Percentiles rank a stretch among this genome's conserved stretches.
These are phyloP conservation scores for Ochlodes sylvanus DNA, from an alignment of 2,888 invertebrate species.

Conservation along the genomic window DNA sequence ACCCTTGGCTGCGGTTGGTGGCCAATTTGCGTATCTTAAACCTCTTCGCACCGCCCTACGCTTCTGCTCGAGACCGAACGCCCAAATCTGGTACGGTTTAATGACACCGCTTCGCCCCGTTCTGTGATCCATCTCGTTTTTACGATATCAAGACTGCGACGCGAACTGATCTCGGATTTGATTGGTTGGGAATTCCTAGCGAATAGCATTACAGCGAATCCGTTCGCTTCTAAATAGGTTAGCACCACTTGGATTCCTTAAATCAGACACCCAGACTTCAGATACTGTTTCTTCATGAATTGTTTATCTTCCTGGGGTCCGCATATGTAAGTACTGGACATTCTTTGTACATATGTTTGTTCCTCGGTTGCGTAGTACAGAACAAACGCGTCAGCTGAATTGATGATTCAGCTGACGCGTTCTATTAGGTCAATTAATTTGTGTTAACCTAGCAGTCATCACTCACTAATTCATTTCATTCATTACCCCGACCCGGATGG, in stretches of 20 bases:
- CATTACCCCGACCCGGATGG: too few relatives aligned
- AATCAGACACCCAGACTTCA: slow-evolving; percentile 6
- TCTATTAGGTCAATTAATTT: too few relatives aligned
- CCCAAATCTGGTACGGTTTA: slow-evolving; percentile 53
- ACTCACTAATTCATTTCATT: too few relatives aligned
- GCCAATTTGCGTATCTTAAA: too few relatives aligned
- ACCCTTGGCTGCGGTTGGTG: too few relatives aligned
- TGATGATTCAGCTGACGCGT: too few relatives aligned
- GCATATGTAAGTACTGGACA: too few relatives aligned
- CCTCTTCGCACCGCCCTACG: neutral
- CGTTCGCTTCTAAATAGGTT: slow-evolving; percentile 6
- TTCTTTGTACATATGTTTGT: too few relatives aligned
- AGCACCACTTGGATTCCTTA: neutral
- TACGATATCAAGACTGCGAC: slow-evolving; percentile 48
- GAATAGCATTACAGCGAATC: slow-evolving; percentile 25
- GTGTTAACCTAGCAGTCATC: too few relatives aligned
- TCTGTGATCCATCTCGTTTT: slow-evolving; percentile 40
- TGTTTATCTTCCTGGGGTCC: neutral
- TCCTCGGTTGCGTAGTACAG: too few relatives aligned
- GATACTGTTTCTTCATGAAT: neutral
- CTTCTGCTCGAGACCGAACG: neutral
- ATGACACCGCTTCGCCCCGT: slow-evolving; percentile 44
- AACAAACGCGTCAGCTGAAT: too few relatives aligned
- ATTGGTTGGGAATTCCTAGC: slow-evolving; percentile 31
- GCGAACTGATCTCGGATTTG: slow-evolving; percentile 35